A percentile compares a stretch with the other conserved stretches of the same genome.
These are phyloP conservation scores for Myiotriccus ornatus DNA, from an alignment of 2,797 vertebrate species.

Conservation along the genomic window DNA sequence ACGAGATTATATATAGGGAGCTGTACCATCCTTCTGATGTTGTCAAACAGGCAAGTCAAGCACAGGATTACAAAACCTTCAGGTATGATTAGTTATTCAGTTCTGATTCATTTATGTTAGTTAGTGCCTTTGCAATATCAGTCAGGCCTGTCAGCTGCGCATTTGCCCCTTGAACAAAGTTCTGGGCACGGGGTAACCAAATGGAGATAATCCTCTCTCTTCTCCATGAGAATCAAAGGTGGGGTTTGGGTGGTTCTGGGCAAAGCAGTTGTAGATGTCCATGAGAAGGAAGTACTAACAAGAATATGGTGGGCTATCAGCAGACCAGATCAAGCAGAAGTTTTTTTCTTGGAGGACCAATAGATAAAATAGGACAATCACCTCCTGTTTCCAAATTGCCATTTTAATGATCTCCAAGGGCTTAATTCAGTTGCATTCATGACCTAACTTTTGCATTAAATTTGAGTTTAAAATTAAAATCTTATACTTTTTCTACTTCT, in stretches of 20 bases:
- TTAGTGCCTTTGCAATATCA: not conserved
- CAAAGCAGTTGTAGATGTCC: not conserved
- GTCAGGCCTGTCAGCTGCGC: not conserved
- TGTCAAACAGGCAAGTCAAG: not conserved
- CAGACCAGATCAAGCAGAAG: not conserved
- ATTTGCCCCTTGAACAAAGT: not conserved
- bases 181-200: not conserved
- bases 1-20: not conserved
- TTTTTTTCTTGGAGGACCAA: not conserved
- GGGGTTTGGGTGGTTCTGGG: not conserved
- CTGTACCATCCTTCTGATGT: not conserved
- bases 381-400: not conserved
- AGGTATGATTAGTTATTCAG: not conserved
- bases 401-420: not conserved
- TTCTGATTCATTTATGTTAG: not conserved
- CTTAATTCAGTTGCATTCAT: not conserved
- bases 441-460: not conserved
- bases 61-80: not conserved
- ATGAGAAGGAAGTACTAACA: not conserved
- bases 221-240: not conserved
- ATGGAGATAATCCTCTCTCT: not conserved
- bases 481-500: not conserved
- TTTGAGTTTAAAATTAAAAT: not conserved
- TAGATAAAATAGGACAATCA: not conserved
- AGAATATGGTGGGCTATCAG: not conserved